These are phyloP conservation scores for Dolichomitus sp. DNA, from an alignment of 2,888 invertebrate genomes.

Conservation along the genomic window DNA sequence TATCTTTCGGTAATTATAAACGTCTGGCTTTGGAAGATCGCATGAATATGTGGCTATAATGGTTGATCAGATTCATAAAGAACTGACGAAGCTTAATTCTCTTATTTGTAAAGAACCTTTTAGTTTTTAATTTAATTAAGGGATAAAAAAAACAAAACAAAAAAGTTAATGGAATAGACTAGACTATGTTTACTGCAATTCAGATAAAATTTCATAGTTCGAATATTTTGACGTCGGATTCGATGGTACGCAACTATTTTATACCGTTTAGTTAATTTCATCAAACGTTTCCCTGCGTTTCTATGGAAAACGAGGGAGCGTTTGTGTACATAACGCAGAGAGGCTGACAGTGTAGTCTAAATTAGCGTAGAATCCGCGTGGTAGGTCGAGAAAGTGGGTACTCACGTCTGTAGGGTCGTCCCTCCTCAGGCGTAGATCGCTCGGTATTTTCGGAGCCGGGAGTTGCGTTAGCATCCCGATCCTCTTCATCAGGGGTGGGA, in stretches of 20 bases:
- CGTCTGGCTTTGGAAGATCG: neutral
- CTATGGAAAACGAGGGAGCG: neutral
- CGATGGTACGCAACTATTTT: too few relatives aligned
- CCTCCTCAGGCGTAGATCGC: constrained; percentile 87
- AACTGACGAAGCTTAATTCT: neutral
- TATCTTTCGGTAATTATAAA: constrained; percentile 83
- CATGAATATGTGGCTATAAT: constrained; percentile 9
- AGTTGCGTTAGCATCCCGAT: constrained; percentile 85
- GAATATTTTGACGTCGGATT: too few relatives aligned
- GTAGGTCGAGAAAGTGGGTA: constrained; percentile 60
- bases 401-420: constrained; percentile 86
- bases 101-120: too few relatives aligned
- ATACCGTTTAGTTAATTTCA: too few relatives aligned
- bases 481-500: constrained; percentile 83
- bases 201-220: too few relatives aligned
- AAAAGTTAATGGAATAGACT: neutral
- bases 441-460: constrained; percentile 87
- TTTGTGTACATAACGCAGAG: neutral
- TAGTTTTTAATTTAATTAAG: too few relatives aligned
- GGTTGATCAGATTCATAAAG: neutral
- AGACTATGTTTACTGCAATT: too few relatives aligned
- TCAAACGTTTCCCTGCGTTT: neutral
- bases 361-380: constrained; percentile 6
- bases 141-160: neutral
- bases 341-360: neutral